Percentiles rank a stretch among this genome's conserved stretches.
Conservation (phyloP, 2,797 vertebrate species). For the Brachymystax lenok region DNA sequence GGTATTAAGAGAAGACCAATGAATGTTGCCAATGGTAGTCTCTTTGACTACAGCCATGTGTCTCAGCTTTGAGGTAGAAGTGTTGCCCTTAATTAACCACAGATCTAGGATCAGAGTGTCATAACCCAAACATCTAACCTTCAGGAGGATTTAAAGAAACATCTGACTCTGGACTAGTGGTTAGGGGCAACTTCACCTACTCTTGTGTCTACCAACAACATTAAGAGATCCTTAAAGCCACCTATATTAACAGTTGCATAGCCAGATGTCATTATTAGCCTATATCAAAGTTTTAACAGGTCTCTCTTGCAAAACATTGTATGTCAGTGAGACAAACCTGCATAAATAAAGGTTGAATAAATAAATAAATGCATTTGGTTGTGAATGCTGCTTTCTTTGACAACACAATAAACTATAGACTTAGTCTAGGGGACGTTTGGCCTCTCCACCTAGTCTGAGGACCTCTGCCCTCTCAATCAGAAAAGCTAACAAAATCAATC, state of each 20-base stretch:
- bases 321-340: neutral
- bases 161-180: no score
- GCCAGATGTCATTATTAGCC: conserved; percentile 1
- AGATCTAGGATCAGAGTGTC: neutral
- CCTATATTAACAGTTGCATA: neutral
- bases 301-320: neutral
- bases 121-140: neutral
- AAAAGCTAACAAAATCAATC: conserved; percentile 57
- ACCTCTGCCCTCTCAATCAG: conserved; percentile 44
- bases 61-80: neutral
- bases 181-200: no score
- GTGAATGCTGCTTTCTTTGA: conserved; percentile 30
- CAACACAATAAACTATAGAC: conserved; percentile 35
- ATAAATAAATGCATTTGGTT: no score
- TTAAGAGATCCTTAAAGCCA: neutral
- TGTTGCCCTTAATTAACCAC: neutral
- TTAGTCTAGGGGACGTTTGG: neutral
- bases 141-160: neutral
- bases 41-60: neutral
- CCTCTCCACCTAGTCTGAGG: neutral
- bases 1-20: conserved; percentile 21
- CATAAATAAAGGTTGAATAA: neutral
- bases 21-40: conserved; percentile 13
- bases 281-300: neutral
- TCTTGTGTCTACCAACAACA: neutral